Conservation (phyloP, 1,140 invertebrate species). For the Papilio aristodemus region DNA sequence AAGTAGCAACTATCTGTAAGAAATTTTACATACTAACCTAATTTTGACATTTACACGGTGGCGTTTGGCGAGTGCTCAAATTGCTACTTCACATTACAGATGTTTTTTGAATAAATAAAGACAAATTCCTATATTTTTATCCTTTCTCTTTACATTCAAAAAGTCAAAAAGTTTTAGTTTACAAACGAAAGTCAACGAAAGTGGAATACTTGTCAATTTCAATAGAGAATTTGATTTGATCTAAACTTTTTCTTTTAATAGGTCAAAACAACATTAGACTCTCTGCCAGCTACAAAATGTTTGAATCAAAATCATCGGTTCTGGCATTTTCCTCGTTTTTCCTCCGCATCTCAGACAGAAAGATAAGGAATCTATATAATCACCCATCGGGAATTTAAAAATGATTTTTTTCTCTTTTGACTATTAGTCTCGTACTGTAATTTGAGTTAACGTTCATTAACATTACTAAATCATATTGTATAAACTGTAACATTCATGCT, state of each 20-base stretch:
- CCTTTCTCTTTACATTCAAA: neutral
- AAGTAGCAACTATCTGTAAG: conserved; percentile 37
- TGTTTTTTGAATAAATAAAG: neutral
- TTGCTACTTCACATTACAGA: neutral
- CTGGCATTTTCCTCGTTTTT: no score
- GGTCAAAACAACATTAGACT: neutral
- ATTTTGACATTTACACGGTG: conserved; percentile 31
- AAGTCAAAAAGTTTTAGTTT: neutral
- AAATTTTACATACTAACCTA: conserved; percentile 60
- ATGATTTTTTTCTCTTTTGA: neutral
- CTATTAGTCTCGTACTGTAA: no score
- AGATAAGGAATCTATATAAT: no score
- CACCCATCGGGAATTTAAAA: no score
- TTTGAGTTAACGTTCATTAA: no score
- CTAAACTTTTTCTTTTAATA: neutral
- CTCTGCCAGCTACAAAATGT: neutral
- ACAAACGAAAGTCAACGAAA: conserved; percentile 7
- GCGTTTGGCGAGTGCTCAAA: neutral
- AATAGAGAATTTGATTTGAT: neutral
- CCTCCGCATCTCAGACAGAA: no score
- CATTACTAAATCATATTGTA: no score
- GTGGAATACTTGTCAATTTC: conserved; percentile 1
- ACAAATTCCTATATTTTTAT: neutral
- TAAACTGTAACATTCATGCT: no score
- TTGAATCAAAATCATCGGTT: no score